Percentiles rank a stretch among this genome's conserved stretches.
phyloP scores from a whole-genome alignment of 2,888 invertebrate genomes.

The Diabrotica balteata region DNA sequence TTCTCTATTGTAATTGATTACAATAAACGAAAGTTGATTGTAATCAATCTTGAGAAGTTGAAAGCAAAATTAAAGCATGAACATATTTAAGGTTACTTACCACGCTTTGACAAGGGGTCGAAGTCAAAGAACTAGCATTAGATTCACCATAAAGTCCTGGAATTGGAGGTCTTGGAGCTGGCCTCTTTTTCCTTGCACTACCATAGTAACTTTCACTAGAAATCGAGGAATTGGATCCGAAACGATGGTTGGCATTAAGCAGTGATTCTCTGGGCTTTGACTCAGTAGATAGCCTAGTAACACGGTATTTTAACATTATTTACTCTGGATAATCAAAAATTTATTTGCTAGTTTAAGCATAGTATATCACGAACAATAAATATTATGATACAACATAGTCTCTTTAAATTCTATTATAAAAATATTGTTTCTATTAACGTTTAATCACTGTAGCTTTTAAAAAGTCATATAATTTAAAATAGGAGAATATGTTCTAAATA shows the following conservation, averaged over 20 bases:
- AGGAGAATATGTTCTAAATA: too few species aligned
- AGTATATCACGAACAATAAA: too few species aligned
- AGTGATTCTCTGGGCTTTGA: constrained; percentile 51
- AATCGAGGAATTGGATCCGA: constrained; percentile 60
- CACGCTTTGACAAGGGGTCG: constrained; percentile 55
- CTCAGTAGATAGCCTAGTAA: constrained; percentile 53
- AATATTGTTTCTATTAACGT: too few species aligned
- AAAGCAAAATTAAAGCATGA: too few species aligned
- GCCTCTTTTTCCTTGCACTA: constrained; percentile 69
- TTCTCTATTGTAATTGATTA: too few species aligned
- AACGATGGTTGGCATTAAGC: constrained; percentile 38
- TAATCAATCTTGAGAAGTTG: too few species aligned
- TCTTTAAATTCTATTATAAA: too few species aligned
- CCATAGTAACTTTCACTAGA: constrained; percentile 50
- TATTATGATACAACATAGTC: too few species aligned
- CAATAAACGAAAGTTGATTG: too few species aligned
- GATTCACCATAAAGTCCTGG: constrained; percentile 43
- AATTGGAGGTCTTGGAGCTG: constrained; percentile 72
- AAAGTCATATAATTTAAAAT: too few species aligned
- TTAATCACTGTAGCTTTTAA: too few species aligned
- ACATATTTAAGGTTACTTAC: constrained; percentile 47
- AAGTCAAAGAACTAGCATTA: constrained; percentile 49
- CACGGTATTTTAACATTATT: constrained; percentile 56
- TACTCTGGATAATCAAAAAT: neutral
- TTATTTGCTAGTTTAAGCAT: too few species aligned